Evolutionary conservation across 2,888 invertebrate genomes (phyloP).

Genomic region (Lymantria dispar): DNA sequence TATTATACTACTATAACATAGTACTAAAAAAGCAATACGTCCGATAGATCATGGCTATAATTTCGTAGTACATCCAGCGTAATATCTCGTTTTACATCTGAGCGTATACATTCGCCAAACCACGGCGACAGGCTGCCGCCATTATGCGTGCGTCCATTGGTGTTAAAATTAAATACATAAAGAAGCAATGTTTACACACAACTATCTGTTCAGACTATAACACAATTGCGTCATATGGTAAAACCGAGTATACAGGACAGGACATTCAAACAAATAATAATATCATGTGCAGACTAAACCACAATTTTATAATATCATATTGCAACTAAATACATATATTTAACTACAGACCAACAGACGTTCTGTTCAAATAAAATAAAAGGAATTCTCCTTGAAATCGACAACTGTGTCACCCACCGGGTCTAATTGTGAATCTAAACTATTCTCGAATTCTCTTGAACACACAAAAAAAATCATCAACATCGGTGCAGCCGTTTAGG

Average conservation of each 20-base stretch:
- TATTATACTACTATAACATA: no score
- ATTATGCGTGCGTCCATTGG: slow-evolving; percentile 68
- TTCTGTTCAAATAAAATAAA: no score
- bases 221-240: slow-evolving; percentile 36
- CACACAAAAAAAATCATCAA: no score
- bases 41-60: background rate
- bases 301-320: slow-evolving; percentile 28
- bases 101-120: slow-evolving; percentile 67
- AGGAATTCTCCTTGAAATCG: no score
- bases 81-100: slow-evolving; percentile 27
- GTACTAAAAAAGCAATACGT: background rate
- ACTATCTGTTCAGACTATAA: slow-evolving; percentile 36
- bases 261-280: slow-evolving; percentile 22
- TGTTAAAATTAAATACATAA: slow-evolving; percentile 78
- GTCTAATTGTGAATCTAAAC: no score
- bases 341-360: no score
- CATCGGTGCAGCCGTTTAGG: no score
- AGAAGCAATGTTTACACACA: slow-evolving; percentile 66
- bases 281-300: slow-evolving; percentile 17
- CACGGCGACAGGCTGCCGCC: slow-evolving; percentile 74
- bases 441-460: no score
- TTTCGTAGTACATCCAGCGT: slow-evolving; percentile 1
- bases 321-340: slow-evolving; percentile 1
- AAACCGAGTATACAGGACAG: slow-evolving; percentile 28
- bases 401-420: no score